Base-by-base conservation (phyloP, 1,140 invertebrate genomes). In the Maconellicoccus hirsutus region DNA sequence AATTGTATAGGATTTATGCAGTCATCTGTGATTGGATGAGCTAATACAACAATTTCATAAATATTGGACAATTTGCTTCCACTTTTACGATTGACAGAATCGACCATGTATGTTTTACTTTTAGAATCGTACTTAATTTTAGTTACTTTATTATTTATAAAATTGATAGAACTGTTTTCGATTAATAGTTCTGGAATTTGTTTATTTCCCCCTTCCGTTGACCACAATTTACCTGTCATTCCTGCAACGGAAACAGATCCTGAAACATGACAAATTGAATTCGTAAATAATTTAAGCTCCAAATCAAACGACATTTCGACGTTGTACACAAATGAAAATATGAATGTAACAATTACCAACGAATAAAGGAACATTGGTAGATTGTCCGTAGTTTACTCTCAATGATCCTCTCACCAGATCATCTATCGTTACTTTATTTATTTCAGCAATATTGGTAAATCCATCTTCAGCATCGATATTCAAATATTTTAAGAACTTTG, bases 371-470 rank as follows among this genome's bases (percentile, higher is more conserved):
- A 86, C 77, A 71, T 81, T 75, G 1, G 80, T 80, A 23, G 81
- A 80, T 77, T 89, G 87, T 33, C 86, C 86, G 76, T 88, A 89
- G 79, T 88, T 88, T 0, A 81, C 82, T 61, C 82, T 80, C 27
- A 83, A 76, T 22, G 82, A 81, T 8, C 83, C 81, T 73, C 80
- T 76, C 1, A 84, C 83, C 22, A 88, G 71, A 77, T 89, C 86
- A 71, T 84, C 71, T 14, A 87, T 84, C 22, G 86, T 8, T 21
- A n/a, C 12, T 22, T 71, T 38, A 16, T 70, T 78, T 73, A 74
- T 77, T 77, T 78, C 78, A 79, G 59, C 76, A 72, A 52, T 8
- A 14, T 73, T 80, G 76, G 70, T 74, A 73, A 71, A 76, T 72
- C 38, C 79, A 71, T 66, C 66, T 16, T 19, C 63, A 10, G 72